phyloP scores from a whole-genome alignment of 2,888 invertebrate species.

The Leptopilina myrica region DNA sequence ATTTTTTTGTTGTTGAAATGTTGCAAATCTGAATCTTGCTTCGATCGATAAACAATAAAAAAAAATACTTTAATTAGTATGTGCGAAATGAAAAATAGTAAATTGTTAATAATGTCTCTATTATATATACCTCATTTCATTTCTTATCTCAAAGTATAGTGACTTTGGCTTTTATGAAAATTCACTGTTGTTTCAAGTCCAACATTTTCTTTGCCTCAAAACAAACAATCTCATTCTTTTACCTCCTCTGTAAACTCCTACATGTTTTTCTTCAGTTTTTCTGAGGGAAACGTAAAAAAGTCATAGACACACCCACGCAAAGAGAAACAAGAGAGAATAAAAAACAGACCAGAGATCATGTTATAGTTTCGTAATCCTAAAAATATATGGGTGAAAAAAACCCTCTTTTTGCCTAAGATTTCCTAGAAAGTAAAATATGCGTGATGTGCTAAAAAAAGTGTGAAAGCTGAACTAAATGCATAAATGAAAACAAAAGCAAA shows the following conservation, averaged over 20 bases:
- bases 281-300: background rate
- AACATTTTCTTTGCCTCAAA: slow-evolving; percentile 6
- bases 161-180: background rate
- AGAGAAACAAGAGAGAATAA: background rate
- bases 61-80: background rate
- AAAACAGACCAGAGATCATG: slow-evolving; percentile 7
- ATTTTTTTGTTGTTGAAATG: no score
- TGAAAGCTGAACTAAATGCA: slow-evolving; percentile 8
- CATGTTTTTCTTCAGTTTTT: slow-evolving; percentile 14
- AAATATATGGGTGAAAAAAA: background rate
- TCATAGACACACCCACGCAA: background rate
- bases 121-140: background rate
- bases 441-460: background rate
- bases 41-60: background rate
- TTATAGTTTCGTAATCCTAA: background rate
- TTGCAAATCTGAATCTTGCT: no score
- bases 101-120: background rate
- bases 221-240: slow-evolving; percentile 20
- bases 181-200: background rate
- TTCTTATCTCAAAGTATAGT: background rate
- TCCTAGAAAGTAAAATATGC: slow-evolving; percentile 1
- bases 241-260: slow-evolving; percentile 8
- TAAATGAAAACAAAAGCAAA: slow-evolving; percentile 2
- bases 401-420: background rate
- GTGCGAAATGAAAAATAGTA: background rate